These are phyloP conservation scores for Wiebesia pumilae DNA, from an alignment of 1,140 invertebrate genomes.

Conservation along the genomic window DNA sequence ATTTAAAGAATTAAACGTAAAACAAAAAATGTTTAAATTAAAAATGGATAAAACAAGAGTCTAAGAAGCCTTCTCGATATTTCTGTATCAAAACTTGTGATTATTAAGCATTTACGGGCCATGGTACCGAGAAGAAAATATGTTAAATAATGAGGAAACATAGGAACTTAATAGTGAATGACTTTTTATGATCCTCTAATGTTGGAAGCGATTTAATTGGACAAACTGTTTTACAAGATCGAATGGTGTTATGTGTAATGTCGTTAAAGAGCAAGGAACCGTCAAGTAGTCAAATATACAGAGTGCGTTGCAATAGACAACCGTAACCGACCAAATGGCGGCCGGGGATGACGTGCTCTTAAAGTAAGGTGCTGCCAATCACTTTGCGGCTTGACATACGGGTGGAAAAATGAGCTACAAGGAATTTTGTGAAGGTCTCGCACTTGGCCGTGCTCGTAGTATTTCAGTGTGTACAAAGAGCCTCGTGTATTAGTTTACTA, in stretches of 20 bases:
- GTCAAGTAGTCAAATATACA: not conserved
- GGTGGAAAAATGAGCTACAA: not conserved
- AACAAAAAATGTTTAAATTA: no score
- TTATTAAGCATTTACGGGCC: no score
- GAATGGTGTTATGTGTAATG: not conserved
- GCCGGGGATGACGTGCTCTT: not conserved
- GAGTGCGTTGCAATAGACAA: not conserved
- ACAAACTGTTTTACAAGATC: not conserved
- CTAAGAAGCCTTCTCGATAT: no score
- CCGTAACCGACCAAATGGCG: not conserved
- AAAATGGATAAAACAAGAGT: no score
- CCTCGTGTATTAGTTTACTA: not conserved
- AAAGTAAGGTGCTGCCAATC: not conserved
- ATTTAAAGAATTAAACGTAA: no score
- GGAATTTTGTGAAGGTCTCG: not conserved
- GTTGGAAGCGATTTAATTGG: not conserved
- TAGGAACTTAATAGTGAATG: no score
- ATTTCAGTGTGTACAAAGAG: not conserved
- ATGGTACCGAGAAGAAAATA: no score
- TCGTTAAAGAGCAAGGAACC: not conserved
- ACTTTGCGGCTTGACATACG: not conserved
- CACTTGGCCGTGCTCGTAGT: not conserved
- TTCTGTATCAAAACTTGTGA: no score
- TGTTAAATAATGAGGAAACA: no score
- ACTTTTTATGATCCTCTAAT: no score